Evolutionary conservation across 2,888 invertebrate genomes (phyloP), one percentile per base, ranked within the genome.

Genomic region (Drosophila nigricruria): DNA sequence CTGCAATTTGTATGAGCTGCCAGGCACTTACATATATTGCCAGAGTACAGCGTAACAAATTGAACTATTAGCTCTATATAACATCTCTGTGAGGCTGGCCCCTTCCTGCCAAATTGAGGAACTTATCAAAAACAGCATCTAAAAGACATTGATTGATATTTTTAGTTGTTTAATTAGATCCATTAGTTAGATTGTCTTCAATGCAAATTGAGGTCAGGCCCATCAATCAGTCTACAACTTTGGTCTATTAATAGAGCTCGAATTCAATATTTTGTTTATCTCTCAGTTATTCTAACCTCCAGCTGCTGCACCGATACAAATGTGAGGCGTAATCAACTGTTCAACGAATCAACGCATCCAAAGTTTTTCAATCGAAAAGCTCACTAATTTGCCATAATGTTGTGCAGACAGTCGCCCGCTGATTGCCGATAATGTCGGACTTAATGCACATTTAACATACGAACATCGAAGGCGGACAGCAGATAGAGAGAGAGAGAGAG

Each of bases 341-440:
- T 61, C 27, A 58, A 60, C 64, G 43, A 56, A 69, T 61, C 27
- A 58, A 60, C 64, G 43, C 58, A 69, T 57, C 40, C 65, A 47
- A 42, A 50, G 42, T 66, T 56, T 68, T 69, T 34, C 30, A 53
- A 47, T 60, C 36, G 32, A 25, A 50, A 38, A 57, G 45, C 47
- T 53, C 52, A 70, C 66, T 74, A 74, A 84, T 88, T 85, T 76
- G 68, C 42, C 40, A 52, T 75, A 88, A 88, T 84, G 71, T 61
- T 61, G 61, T 67, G 45, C 68, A 62, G 73, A 83, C 65, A 64
- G 68, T 63, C 72, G 58, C 69, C 75, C 70, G 74, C 70, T 89
- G 82, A 89, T 87, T 89, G 72, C 61, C 66, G 84, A 78, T 89
- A 81, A 81, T 87, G 84, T 72, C 64, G 63, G 70, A 57, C 68